Evolutionary conservation across 1,140 invertebrate species (phyloP).

Genomic region (Lerema accius): DNA sequence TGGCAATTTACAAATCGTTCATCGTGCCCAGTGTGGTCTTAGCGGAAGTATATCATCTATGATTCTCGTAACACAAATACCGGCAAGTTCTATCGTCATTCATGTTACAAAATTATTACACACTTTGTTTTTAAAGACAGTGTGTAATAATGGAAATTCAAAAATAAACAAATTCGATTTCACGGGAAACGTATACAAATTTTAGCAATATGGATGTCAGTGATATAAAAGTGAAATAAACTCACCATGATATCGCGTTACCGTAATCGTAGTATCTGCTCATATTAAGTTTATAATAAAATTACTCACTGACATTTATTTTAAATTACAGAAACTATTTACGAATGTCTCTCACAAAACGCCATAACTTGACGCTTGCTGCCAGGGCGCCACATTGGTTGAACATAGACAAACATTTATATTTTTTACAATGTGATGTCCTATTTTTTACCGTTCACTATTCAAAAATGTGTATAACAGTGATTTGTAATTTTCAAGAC

Average conservation of each 20-base stretch:
- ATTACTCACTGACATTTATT: constrained; percentile 63
- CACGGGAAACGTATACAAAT: constrained; percentile 66
- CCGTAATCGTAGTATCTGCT: constrained; percentile 83
- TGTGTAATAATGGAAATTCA: constrained; percentile 16
- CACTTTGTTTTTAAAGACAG: constrained; percentile 8
- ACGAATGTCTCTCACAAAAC: constrained; percentile 69
- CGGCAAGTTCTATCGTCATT: neutral
- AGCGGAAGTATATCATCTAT: constrained; percentile 13
- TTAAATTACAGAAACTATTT: constrained; percentile 63
- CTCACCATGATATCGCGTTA: constrained; percentile 82
- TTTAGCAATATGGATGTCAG: constrained; percentile 74
- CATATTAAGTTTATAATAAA: constrained; percentile 74
- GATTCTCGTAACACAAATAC: constrained; percentile 10
- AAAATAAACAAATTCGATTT: constrained; percentile 47
- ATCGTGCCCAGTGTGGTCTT: constrained; percentile 3
- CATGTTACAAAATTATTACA: neutral
- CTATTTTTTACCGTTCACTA: constrained; percentile 12
- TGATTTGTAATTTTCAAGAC: neutral
- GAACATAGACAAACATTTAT: constrained; percentile 64
- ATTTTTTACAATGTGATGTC: constrained; percentile 39
- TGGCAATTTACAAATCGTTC: neutral
- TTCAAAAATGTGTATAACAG: constrained; percentile 15
- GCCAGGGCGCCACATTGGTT: constrained; percentile 74
- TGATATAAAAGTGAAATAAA: constrained; percentile 48
- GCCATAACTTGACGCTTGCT: constrained; percentile 76